A percentile compares a stretch with the other conserved stretches of the same genome.
These are phyloP conservation scores for Eupelmus urozonus DNA, from an alignment of 2,888 invertebrate species.

Conservation along the genomic window DNA sequence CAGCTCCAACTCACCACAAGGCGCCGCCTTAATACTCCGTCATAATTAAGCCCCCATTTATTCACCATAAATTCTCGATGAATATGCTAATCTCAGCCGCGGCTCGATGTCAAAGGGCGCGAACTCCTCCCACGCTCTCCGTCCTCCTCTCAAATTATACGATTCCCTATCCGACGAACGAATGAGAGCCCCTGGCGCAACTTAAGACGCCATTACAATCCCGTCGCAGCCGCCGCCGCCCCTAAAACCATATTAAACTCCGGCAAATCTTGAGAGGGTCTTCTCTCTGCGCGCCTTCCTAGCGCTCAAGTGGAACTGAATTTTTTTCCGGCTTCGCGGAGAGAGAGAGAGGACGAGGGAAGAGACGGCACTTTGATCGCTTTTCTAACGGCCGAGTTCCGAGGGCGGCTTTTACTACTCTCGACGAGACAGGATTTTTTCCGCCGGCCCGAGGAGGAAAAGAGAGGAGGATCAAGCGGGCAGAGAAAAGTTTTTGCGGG, in stretches of 20 bases:
- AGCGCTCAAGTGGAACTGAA: constrained; percentile 62
- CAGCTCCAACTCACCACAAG: not conserved
- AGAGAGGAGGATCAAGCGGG: not conserved
- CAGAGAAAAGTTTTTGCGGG: not conserved
- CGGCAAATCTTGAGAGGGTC: constrained; percentile 75
- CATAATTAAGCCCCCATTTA: constrained; percentile 53
- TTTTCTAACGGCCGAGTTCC: constrained; percentile 62
- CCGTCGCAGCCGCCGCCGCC: constrained; percentile 68
- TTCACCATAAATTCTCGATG: constrained; percentile 55
- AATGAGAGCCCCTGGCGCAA: constrained; percentile 73
- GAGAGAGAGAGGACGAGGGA: not conserved
- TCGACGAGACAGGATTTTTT: constrained; percentile 23
- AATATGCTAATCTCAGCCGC: constrained; percentile 55
- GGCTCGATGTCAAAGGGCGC: not conserved
- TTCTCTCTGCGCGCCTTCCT: constrained; percentile 63
- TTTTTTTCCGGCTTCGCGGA: constrained; percentile 29
- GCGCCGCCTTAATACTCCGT: constrained; percentile 37
- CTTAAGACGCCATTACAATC: constrained; percentile 77
- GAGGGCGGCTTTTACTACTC: constrained; percentile 33
- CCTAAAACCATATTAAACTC: constrained; percentile 77
- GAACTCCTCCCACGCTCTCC: not conserved
- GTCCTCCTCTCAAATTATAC: constrained; percentile 12
- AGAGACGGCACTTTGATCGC: constrained; percentile 73
- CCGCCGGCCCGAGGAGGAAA: not conserved
- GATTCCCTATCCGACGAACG: not conserved